Base-by-base conservation (phyloP, 2,797 vertebrate species). In the Chelon labrosus region DNA sequence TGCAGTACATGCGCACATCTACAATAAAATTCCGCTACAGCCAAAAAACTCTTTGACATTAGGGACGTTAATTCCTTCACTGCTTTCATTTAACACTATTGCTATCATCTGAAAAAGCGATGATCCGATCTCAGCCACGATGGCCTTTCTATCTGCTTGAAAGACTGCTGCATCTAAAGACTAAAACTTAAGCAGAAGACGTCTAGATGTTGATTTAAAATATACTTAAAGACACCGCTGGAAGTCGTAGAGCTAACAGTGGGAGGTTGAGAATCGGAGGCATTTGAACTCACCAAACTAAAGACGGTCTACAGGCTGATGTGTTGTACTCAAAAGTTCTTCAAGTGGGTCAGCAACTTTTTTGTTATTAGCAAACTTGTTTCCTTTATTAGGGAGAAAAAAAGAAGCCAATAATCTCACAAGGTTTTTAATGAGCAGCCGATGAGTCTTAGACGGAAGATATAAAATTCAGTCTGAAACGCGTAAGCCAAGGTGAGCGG, bases 21-120 rank as follows among this genome's bases (percentile, higher is more conserved):
- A 52, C 10, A 31, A 35, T 68, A 64, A 65, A 67, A 65, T 5
- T 47, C 44, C 17, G 41, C 49, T 39, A 38, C 55, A 51, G 60
- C 22, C 22, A 22, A 22, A 22, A 22, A 22, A 22, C 22, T 41
- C 31, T 61, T 62, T 58, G 60, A 71, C 67, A 54, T 56, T 57
- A 53, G 11, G 19, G 42, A 59, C 58, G 75, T 63, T 3, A 39
- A 38, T 44, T 52, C 6, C 55, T 52, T 19, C 52, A 74, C 1
- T 14, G 6, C 51, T 58, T 46, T 79, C 37, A 58, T 58, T 80
- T 70, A 8, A 67, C 27, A 38, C 22, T 25, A 44, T 74, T 74
- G 75, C n/a, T 22, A 14, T 76, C 38, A 31, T 70, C 8, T 71
- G n/a, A 49, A 69, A 44, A 35, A 13, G 11, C 19, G 66, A 68